Base-by-base conservation (phyloP, 2,113 vertebrate species). In the Oreochromis aureus region DNA sequence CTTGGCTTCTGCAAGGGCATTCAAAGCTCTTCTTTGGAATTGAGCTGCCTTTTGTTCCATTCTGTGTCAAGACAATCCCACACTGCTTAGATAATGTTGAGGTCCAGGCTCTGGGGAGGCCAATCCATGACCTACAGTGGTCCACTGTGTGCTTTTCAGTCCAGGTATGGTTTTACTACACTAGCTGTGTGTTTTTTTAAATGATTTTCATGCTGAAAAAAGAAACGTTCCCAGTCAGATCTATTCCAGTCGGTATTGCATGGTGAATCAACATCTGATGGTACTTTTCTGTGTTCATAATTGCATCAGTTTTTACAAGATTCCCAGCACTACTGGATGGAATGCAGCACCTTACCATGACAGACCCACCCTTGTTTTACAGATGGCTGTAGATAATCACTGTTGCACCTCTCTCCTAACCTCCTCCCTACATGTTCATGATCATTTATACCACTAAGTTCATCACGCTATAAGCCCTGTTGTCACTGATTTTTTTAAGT, bases 21-120 rank as follows among this genome's bases (percentile, higher is more conserved):
- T 73, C 69, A 73, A 73, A 7, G 69, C 22, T 73, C 22, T 18
- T 76, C 69, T 76, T 76, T 76, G 71, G 41, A 48, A 48, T 7
- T 48, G 24, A 46, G 44, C 44, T 76, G 66, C n/a, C 39, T 44
- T 71, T 24, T 44, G 7, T 71, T 71, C 39, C n/a, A n/a, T 44
- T 71, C 66, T 44, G 1, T 24, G 66, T 44, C n/a, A 41, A 6
- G 12, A 44, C 39, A 24, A 44, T 41, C 36, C 63, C 7, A 71
- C 12, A 44, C 36, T 71, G 66, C n/a, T 24, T 44, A 24, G 36
- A 24, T 71, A 71, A 44, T 44, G n/a, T 71, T 24, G 66, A 71
- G 66, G 13, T 71, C 3, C 8, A n/a, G 36, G n/a, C 12, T 71
- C 66, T 44, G 39, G 39, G 39, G 66, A 71, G n/a, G 66, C n/a